Conservation (phyloP, 2,888 invertebrate genomes). For the Andrena chrysosceles region DNA sequence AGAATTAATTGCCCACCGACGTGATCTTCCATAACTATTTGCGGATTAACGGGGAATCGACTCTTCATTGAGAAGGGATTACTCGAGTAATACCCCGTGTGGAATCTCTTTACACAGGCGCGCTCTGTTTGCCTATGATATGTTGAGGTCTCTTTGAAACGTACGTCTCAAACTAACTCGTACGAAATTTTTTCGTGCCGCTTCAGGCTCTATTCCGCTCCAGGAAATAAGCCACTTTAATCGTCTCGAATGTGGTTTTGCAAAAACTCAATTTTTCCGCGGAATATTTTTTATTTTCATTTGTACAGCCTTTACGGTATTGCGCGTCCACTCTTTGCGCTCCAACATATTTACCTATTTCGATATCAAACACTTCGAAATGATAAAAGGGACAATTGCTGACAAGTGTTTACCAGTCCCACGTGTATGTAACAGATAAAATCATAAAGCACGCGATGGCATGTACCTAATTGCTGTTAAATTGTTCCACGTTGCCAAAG, state of each 20-base stretch:
- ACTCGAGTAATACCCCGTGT: neutral
- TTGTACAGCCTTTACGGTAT: no score
- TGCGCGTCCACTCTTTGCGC: no score
- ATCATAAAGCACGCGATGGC: no score
- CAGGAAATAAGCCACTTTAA: neutral
- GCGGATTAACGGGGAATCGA: constrained; percentile 21
- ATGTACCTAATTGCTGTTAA: no score
- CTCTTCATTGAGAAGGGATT: constrained; percentile 27
- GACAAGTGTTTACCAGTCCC: no score
- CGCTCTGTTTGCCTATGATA: constrained; percentile 16
- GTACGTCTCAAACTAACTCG: constrained; percentile 10
- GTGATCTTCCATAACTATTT: constrained; percentile 40
- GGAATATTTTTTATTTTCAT: no score
- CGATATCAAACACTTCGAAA: no score
- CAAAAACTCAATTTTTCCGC: no score
- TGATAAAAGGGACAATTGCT: no score
- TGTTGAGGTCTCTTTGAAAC: constrained; percentile 10
- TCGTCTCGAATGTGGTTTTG: neutral
- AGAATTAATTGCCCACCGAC: constrained; percentile 18
- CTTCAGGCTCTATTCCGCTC: neutral
- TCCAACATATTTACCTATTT: no score
- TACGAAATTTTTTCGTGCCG: constrained; percentile 17
- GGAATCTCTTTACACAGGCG: neutral
- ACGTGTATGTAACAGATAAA: no score
- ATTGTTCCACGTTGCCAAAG: no score